Base-by-base conservation (phyloP, 2,888 invertebrate genomes). In the Ornithoptera priamus region DNA sequence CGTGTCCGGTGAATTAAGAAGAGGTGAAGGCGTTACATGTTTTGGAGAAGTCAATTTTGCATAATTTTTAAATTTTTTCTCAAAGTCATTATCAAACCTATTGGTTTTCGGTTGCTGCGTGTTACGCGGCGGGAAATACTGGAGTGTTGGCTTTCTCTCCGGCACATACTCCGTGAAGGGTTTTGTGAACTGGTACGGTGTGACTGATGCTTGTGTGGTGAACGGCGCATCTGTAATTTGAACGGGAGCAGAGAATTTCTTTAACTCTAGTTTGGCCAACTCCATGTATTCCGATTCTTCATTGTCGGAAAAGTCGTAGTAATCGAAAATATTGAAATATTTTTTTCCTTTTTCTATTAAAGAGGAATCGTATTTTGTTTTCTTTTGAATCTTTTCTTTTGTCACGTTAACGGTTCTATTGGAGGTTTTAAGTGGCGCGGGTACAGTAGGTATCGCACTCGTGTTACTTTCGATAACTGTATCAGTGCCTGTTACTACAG, bases 41-140 rank as follows among this genome's bases (percentile, higher is more conserved):
- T 78, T 79, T 7, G 80, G 75, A 8, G 74, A 78, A 30, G 78
- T 78, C 60, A 72, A 70, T 15, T 78, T 66, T 1, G 78, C 75
- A 60, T 78, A 84, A 22, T 77, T 70, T 67, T 86, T 82, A 2
- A 86, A 72, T 80, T 85, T 88, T 24, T 73, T 77, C 64, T 83
- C 81, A 62, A 84, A 85, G 61, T 78, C 75, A 2, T 73, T 74
- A 68, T 86, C 85, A 66, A 85, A 84, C 62, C 67, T 63, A 56
- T 82, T 80, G 1, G 78, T 36, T 58, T 76, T 84, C 1, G 82
- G 72, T 72, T 81, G 82, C n/a, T 81, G 81, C 1, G 75, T 75
- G 6, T 74, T 76, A 67, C 79, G 78, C 1, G 92, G 92, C 20
- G 92, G 91, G 75, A 92, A 92, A 75, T 89, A 90, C 72, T 91